Evolutionary conservation across 2,888 invertebrate genomes (phyloP).

Genomic region (Eubasilissa splendida): DNA sequence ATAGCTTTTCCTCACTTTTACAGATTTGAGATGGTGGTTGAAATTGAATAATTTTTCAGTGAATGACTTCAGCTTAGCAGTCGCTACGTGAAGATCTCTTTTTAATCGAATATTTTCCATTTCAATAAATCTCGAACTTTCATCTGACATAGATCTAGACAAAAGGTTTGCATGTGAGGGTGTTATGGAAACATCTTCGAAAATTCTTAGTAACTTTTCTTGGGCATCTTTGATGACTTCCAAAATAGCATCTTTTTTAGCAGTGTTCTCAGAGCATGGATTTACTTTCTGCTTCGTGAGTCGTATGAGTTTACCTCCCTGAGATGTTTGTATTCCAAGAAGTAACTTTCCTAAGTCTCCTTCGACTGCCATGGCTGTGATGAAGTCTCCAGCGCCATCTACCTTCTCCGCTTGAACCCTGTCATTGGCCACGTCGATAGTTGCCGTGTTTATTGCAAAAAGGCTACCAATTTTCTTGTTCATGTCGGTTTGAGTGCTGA

Average conservation of each 20-base stretch:
- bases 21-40: neutral
- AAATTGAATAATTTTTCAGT: neutral
- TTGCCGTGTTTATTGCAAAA: slow-evolving; percentile 6
- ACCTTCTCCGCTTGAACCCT: slow-evolving; percentile 10
- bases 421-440: neutral
- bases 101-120: slow-evolving; percentile 3
- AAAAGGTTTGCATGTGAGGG: neutral
- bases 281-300: neutral
- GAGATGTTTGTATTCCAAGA: neutral
- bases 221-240: slow-evolving; percentile 15
- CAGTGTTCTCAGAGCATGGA: slow-evolving; percentile 7
- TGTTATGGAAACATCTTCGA: neutral
- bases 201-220: neutral
- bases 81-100: neutral
- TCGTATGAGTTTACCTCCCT: slow-evolving; percentile 6
- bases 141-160: neutral
- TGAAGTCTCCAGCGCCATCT: neutral
- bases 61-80: neutral
- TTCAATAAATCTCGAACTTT: neutral
- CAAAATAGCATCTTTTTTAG: neutral
- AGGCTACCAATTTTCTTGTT: neutral
- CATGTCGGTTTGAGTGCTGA: neutral
- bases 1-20: too few relatives aligned
- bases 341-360: neutral
- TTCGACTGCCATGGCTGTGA: slow-evolving; percentile 11